Conservation (phyloP, 2,888 invertebrate species). For the Pegoplata infirma region DNA sequence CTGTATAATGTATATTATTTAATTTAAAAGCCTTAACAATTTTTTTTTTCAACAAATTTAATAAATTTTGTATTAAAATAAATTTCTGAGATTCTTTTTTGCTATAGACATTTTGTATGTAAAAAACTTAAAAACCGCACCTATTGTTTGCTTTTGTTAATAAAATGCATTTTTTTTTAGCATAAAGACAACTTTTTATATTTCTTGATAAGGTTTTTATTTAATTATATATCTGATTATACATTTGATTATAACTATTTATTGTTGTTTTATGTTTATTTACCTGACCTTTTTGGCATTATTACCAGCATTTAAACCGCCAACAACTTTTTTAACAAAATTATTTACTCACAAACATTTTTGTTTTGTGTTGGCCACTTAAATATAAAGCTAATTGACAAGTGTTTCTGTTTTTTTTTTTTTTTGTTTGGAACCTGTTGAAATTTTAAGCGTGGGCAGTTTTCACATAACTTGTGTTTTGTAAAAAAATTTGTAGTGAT, state of each 20-base stretch:
- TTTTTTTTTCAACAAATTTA: too few relatives aligned
- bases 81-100: too few relatives aligned
- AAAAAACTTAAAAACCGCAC: too few relatives aligned
- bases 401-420: too few relatives aligned
- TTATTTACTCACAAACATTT: neutral
- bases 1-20: too few relatives aligned
- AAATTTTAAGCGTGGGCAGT: constrained; percentile 19
- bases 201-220: too few relatives aligned
- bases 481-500: neutral
- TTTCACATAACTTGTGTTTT: constrained; percentile 7
- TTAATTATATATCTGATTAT: neutral
- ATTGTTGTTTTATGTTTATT: constrained; percentile 32
- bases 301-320: constrained; percentile 29
- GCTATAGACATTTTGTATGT: too few relatives aligned
- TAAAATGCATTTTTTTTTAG: too few relatives aligned
- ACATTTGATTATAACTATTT: neutral
- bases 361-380: neutral
- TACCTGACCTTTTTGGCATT: constrained; percentile 35
- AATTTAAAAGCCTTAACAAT: too few relatives aligned
- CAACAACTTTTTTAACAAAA: neutral
- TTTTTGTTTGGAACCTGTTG: neutral
- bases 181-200: too few relatives aligned
- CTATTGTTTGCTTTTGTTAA: too few relatives aligned
- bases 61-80: too few relatives aligned
- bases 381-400: constrained; percentile 18